Evolutionary conservation across 30 jellyfish, hydroid and myxozoan genomes (phyloP), one percentile per base, ranked within the genome.

Genomic region (Rhopilema esculentum): DNA sequence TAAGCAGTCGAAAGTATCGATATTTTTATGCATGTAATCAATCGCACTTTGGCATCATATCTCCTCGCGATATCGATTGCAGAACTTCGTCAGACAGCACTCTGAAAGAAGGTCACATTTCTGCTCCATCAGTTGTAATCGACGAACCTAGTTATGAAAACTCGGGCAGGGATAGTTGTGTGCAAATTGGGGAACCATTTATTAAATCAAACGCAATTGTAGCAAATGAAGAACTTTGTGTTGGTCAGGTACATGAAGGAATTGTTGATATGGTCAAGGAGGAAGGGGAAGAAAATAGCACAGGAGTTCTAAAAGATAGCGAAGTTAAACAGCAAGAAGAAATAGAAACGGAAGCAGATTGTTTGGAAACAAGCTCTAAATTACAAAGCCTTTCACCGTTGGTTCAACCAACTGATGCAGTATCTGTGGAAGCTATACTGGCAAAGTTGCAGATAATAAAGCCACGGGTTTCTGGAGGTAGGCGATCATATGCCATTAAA

Each of bases 351-450:
- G 12, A 40, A 12, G 57, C 57, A 40, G 57, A 40, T 40, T 6
- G 57, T 40, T 6, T 40, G 6, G 57, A 40, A 12, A 12, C 57
- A 12, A 40, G 9, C 57, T 6, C 57, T 6, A 12, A 40, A 12
- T 12, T 2, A 2, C 57, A 40, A 40, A 12, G 57, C 57, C 9
- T 40, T 57, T 21, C 79, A 26, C 93, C 93, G 18, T 27, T 85
- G 16, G 88, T 85, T 19, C 71, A 31, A 30, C 95, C 95, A 28
- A 20, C 75, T 49, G 90, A 87, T 69, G 86, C 90, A 4, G 80
- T 32, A 23, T 70, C 89, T 21, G 19, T 53, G 52, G 89, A 68
- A 1, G 95, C 87, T 16, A 67, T 87, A 9, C 82, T 87, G 7
- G 27, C 83, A 8, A 87, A 77, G 31, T 30, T 87, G 75, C 95